These are phyloP conservation scores for Drosophila borborema DNA, from an alignment of 2,888 invertebrate species.

Conservation along the genomic window DNA sequence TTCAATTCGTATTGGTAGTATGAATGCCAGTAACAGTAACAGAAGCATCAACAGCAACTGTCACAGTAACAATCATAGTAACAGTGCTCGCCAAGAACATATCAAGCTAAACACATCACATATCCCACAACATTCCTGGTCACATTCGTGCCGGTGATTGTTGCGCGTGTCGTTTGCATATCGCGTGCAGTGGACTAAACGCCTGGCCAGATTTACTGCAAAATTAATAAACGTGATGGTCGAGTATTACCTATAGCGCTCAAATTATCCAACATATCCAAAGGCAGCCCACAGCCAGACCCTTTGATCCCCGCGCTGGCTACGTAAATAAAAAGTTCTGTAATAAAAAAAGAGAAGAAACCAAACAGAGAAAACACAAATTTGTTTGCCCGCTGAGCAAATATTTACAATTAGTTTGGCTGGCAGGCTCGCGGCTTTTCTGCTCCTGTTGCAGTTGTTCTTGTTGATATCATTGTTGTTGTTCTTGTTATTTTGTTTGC, in stretches of 20 bases:
- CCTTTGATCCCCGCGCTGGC: neutral
- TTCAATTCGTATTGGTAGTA: neutral
- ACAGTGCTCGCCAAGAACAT: constrained; percentile 44
- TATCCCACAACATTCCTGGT: constrained; percentile 36
- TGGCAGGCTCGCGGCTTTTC: constrained; percentile 42
- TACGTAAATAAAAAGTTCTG: constrained; percentile 16
- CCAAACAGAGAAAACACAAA: constrained; percentile 31
- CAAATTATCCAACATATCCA: constrained; percentile 39
- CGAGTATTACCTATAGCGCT: constrained; percentile 46
- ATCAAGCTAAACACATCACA: constrained; percentile 46
- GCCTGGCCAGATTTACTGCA: constrained; percentile 43
- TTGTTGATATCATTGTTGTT: constrained; percentile 16
- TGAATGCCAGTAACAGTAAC: neutral
- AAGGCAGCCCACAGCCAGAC: neutral
- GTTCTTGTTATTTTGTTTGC: constrained; percentile 7
- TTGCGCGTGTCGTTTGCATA: constrained; percentile 47
- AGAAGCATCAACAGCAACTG: neutral
- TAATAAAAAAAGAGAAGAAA: constrained; percentile 4
- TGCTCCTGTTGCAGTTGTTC: constrained; percentile 32
- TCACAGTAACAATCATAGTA: neutral
- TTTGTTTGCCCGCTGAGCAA: constrained; percentile 56
- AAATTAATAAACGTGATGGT: constrained; percentile 58
- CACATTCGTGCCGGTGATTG: constrained; percentile 54
- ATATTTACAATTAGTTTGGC: constrained; percentile 66
- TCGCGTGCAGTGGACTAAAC: constrained; percentile 55